Conservation (phyloP, 2,888 invertebrate species). For the Drosophila eohydei region DNA sequence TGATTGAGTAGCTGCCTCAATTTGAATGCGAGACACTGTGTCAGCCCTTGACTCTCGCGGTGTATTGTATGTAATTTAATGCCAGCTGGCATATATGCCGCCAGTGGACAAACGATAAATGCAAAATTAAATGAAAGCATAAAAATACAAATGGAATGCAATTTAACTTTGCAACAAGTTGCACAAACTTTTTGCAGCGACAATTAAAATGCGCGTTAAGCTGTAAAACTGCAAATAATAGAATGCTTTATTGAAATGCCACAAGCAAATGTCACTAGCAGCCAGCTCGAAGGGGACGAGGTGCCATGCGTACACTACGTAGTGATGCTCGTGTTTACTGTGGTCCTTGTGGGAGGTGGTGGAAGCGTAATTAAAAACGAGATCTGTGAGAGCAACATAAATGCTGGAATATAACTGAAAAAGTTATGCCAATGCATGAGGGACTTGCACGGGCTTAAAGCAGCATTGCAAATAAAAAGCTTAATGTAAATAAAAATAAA, state of each 20-base stretch:
- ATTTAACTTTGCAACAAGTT: slow-evolving; percentile 76
- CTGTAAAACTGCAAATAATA: slow-evolving; percentile 72
- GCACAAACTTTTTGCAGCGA: slow-evolving; percentile 48
- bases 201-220: slow-evolving; percentile 73
- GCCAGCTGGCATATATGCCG: slow-evolving; percentile 10
- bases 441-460: slow-evolving; percentile 17
- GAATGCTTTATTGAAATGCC: slow-evolving; percentile 69
- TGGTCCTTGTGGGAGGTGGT: slow-evolving; percentile 26
- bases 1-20: slow-evolving; percentile 70
- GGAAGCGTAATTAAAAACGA: slow-evolving; percentile 68
- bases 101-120: slow-evolving; percentile 3
- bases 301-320: slow-evolving; percentile 11
- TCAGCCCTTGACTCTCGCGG: slow-evolving; percentile 1
- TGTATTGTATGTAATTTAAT: slow-evolving; percentile 15
- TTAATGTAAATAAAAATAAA: slow-evolving; percentile 72
- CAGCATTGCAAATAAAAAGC: slow-evolving; percentile 35
- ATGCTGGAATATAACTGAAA: slow-evolving; percentile 36
- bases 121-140: slow-evolving; percentile 10
- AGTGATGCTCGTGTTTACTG: slow-evolving; percentile 1
- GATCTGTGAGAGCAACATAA: slow-evolving; percentile 59
- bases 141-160: slow-evolving; percentile 43
- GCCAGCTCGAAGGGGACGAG: slow-evolving; percentile 3
- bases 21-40: slow-evolving; percentile 26
- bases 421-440: slow-evolving; percentile 16
- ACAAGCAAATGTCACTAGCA: slow-evolving; percentile 34